Base-by-base conservation (phyloP, 2,888 invertebrate species). In the Tyria jacobaeae region DNA sequence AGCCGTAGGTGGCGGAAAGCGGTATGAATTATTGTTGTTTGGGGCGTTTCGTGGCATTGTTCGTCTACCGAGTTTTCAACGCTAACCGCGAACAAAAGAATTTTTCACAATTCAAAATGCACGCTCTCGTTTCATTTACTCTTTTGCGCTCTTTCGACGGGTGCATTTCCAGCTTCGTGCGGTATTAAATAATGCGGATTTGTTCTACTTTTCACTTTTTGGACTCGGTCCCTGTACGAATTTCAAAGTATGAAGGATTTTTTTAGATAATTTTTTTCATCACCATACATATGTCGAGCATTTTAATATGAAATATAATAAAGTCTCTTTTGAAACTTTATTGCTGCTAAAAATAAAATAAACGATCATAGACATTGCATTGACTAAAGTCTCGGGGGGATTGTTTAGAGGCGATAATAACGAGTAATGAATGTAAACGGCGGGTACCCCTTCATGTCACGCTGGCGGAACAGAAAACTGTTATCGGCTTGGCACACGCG, bases 11-110 rank as follows among this genome's bases (percentile, higher is more conserved):
- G 92, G 92, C 90, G 92, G 94, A 88, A 93, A 92, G 85, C 90
- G 90, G 90, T 89, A 92, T 94, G 94, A 94, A 92, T 92, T 93
- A 93, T 94, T 92, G 91, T 92, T 94, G 92, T 93, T 91, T 87
- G 91, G 89, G 91, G 89, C 88, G 90, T 86, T 90, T 85, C 86
- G 84, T 78, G 85, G 90, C 88, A 90, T 92, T 92, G 92, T 93
- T 90, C 91, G 83, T 80, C 84, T 80, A 86, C 85, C 77, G 88
- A 89, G 89, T 89, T 89, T 86, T 85, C 90, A 89, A 84, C 84
- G 80, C 82, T 82, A 73, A 81, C 83, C 86, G 83, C 84, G 89
- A 89, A 94, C 92, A 94, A 94, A 92, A 88, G 91, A 89, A 84
- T 92, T 92, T 92, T 92, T 91, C 91, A 88, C 90, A 87, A 91